Evolutionary conservation across 2,113 vertebrate species (phyloP).

Genomic region (Lagenorhynchus albirostris): DNA sequence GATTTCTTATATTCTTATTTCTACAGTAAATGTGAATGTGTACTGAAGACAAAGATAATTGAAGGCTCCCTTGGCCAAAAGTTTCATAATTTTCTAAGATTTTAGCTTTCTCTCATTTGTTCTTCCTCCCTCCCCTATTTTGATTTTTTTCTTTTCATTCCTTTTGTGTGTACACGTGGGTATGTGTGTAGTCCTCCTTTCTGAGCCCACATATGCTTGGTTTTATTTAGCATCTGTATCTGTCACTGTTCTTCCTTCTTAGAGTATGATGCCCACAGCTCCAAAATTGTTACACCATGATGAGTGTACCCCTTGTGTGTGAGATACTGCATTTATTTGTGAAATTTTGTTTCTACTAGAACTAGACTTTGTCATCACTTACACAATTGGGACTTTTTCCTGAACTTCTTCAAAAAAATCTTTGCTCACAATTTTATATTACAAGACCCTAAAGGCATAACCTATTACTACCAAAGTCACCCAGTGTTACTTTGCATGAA

Average conservation of each 20-base stretch:
- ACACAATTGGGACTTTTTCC: constrained; percentile 40
- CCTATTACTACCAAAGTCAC: constrained; percentile 76
- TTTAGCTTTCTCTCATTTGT: not conserved
- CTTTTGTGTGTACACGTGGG: not conserved
- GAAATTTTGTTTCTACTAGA: constrained; percentile 21
- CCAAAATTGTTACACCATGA: not conserved
- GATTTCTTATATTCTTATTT: not conserved
- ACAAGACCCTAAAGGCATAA: constrained; percentile 71
- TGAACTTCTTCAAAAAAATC: constrained; percentile 73
- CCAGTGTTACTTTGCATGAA: constrained; percentile 76
- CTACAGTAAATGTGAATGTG: not conserved
- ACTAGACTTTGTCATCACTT: constrained; percentile 62
- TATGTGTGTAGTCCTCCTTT: not conserved
- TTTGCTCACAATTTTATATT: constrained; percentile 65
- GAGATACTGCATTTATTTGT: constrained; percentile 9
- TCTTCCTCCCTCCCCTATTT: not conserved
- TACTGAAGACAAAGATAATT: not conserved
- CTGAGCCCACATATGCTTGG: not conserved
- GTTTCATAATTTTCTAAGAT: not conserved
- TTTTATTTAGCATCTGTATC: not conserved
- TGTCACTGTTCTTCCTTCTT: not conserved
- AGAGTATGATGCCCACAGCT: not conserved
- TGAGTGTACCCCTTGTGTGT: not conserved
- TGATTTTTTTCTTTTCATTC: not conserved
- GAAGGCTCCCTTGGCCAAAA: not conserved